Evolutionary conservation across 2,113 vertebrate genomes (phyloP), one percentile per base, ranked within the genome.

Genomic region (Smithornis capensis): DNA sequence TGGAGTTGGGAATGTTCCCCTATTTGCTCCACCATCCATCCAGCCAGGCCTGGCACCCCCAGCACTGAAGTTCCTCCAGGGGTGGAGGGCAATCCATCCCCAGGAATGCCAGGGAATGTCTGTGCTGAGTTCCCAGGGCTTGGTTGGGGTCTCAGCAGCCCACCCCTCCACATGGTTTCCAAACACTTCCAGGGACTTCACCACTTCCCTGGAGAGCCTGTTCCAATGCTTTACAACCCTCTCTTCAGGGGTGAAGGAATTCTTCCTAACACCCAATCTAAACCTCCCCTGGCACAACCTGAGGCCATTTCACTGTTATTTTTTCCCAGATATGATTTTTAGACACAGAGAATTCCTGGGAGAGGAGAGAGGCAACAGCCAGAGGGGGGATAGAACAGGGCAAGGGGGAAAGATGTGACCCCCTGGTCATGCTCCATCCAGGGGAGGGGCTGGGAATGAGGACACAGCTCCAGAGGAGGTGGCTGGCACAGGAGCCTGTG

Each of bases 121-220:
- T 1, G 0, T 21, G 7, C 1, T 8, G 8, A 3, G 0, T 6
- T 37, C 29, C n/a, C 5, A 1, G 12, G 31, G 14, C 42, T 11
- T 17, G 47, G 8, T 6, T 35, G 53, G 9, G 17, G 42, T 28
- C 45, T 59, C 64, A 42, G 68, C 76, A 83, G 53, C 71, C 19
- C 50, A 29, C 12, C 42, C 15, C 49, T 80, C 37, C 68, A 45
- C 16, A 9, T 1, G 1, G 27, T 28, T 65, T 81, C 31, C 16
- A 15, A 53, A n/a, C 19, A 28, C 17, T 62, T 19, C 37, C 33
- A 44, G 44, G 60, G 31, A 19, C 33, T 38, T 33, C 15, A 17
- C 10, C 52, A 24, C 44, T 38, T 44, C 19, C 37, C 52, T 52
- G 49, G 28, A 21, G 33, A 74, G 44, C 23, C 52, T 67, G 45